Base-by-base conservation (phyloP, 2,888 invertebrate genomes). In the Pseudococcus jackbeardsleyi region DNA sequence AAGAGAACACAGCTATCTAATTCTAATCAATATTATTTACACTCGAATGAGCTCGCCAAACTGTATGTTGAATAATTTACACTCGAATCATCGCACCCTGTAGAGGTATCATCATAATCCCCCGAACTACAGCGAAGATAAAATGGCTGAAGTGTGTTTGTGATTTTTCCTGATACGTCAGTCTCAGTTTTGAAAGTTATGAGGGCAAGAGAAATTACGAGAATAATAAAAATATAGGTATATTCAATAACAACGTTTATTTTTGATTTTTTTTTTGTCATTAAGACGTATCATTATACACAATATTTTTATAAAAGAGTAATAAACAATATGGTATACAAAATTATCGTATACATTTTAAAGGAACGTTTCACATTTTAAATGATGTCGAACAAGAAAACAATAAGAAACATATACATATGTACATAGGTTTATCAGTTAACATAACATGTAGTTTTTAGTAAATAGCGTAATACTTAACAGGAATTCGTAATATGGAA, bases 341-440 rank as follows among this genome's bases (percentile, higher is more conserved):
- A 77, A 77, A 77, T 77, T 77, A 77, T 77, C 77, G 77, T 77
- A 77, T 77, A 77, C 77, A 77, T 26, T 64, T 39, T 77, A 77
- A 17, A 77, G 77, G 77, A 77, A 77, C 77, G 77, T 77, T 77
- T 77, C 39, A 77, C 64, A 64, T 22, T 19, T 33, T 33, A 33
- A 33, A 64, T 22, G 64, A 64, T 77, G 33, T 39, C 39, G 26
- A 17, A 77, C 15, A 33, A 77, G 39, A 39, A 77, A 77, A 50
- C 50, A 50, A 50, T 15, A 26, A 26, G 19, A 77, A 26, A 68
- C 68, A 39, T 77, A 77, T 26, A 77, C 39, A 77, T 77, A 77
- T 77, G 77, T 77, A 77, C 77, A 77, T 64, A 64, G 26, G 26
- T 33, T 33, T 33, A 33, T 33, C 26, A 33, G 26, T 33, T 33